These are phyloP conservation scores for Lepas anatifera DNA, from an alignment of 2,888 invertebrate genomes.

Conservation along the genomic window DNA sequence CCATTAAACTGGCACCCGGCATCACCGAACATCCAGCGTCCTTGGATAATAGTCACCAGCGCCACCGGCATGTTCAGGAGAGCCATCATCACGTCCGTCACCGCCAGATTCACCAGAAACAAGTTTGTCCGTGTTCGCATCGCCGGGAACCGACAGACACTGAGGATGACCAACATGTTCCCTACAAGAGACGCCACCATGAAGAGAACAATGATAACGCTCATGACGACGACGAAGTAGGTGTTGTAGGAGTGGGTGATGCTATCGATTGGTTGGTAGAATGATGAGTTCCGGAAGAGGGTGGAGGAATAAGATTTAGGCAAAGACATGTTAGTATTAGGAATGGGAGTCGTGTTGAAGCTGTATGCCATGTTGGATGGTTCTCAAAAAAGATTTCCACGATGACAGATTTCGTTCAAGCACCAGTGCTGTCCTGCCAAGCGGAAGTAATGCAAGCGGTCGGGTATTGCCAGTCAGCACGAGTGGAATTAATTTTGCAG, in stretches of 20 bases:
- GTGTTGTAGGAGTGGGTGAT: constrained; percentile 24
- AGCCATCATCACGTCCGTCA: constrained; percentile 36
- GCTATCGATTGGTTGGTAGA: not conserved
- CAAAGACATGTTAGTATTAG: no score
- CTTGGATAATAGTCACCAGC: constrained; percentile 33
- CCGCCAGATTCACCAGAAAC: constrained; percentile 36
- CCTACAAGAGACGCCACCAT: constrained; percentile 34
- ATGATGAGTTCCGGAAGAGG: not conserved
- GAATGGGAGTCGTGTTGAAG: no score
- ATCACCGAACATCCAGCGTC: constrained; percentile 34
- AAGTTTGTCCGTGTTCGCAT: constrained; percentile 39
- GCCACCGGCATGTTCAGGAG: constrained; percentile 35
- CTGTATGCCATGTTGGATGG: no score
- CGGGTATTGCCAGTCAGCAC: no score
- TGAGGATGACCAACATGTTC: constrained; percentile 36
- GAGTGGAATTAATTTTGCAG: no score
- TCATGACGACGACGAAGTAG: constrained; percentile 29
- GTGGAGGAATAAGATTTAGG: no score
- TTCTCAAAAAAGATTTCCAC: no score
- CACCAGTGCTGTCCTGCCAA: no score
- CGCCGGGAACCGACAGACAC: constrained; percentile 34
- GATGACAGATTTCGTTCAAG: no score
- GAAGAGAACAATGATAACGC: constrained; percentile 30
- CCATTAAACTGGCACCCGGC: constrained; percentile 35
- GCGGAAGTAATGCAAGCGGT: no score